These are phyloP conservation scores for Pristionchus mayeri DNA, from an alignment of 2,888 invertebrate species.

Conservation along the genomic window DNA sequence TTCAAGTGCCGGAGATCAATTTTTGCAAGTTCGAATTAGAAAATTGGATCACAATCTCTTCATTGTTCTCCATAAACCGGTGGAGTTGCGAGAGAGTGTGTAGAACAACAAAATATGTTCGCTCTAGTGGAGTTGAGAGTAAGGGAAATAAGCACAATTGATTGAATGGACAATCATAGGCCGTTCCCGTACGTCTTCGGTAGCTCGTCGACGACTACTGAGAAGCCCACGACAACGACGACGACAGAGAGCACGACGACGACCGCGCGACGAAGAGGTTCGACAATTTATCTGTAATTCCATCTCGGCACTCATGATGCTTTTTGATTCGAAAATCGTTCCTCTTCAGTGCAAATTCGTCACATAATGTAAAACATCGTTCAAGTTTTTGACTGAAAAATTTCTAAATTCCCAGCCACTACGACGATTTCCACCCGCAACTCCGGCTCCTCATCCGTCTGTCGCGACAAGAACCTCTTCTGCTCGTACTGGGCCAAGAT, in stretches of 20 bases:
- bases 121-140: too few relatives aligned
- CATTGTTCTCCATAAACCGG: too few relatives aligned
- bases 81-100: too few relatives aligned
- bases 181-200: slow-evolving; percentile 50
- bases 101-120: too few relatives aligned
- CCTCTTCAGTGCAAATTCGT: too few relatives aligned
- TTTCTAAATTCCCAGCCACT: background rate
- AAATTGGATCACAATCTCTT: too few relatives aligned
- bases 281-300: too few relatives aligned
- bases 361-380: too few relatives aligned
- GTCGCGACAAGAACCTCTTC: slow-evolving; percentile 75
- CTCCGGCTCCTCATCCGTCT: slow-evolving; percentile 42
- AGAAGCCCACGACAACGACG: background rate
- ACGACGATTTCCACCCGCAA: background rate
- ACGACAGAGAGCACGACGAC: background rate
- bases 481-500: slow-evolving; percentile 76
- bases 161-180: background rate
- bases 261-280: background rate
- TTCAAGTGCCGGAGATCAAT: too few relatives aligned
- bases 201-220: slow-evolving; percentile 2
- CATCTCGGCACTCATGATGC: background rate
- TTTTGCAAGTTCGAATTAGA: too few relatives aligned
- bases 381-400: too few relatives aligned
- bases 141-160: background rate
- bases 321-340: background rate